Evolutionary conservation across 2,113 vertebrate species (phyloP).

Genomic region (Alethe diademata): DNA sequence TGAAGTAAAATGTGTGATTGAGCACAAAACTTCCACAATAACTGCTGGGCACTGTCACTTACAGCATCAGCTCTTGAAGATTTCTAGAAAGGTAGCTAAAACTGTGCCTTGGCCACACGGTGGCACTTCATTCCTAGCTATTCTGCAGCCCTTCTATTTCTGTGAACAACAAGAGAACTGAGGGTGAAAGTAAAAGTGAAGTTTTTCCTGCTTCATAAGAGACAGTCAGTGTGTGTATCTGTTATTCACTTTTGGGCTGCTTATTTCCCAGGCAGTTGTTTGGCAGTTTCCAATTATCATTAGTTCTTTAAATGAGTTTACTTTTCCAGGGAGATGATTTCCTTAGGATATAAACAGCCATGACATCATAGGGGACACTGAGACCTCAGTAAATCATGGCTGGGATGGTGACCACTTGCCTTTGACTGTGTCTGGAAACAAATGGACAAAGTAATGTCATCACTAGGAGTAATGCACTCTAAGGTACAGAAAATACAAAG

Average conservation of each 20-base stretch:
- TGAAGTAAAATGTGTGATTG: fast-evolving
- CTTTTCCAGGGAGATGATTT: neutral
- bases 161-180: neutral
- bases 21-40: neutral
- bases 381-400: neutral
- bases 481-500: neutral
- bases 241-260: neutral
- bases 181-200: neutral
- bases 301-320: neutral
- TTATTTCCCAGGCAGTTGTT: neutral
- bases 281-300: neutral
- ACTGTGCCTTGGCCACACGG: constrained; percentile 50
- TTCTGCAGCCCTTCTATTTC: neutral
- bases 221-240: neutral
- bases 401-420: neutral
- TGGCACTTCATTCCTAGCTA: constrained; percentile 66
- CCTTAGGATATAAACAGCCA: neutral
- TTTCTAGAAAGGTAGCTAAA: neutral
- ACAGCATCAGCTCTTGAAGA: neutral
- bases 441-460: neutral
- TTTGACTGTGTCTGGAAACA: neutral
- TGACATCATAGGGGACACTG: neutral
- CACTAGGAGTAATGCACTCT: neutral
- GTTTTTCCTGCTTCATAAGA: neutral
- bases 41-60: neutral